Evolutionary conservation across 2,113 vertebrate species (phyloP).

Genomic region (Phyllostomus hastatus): DNA sequence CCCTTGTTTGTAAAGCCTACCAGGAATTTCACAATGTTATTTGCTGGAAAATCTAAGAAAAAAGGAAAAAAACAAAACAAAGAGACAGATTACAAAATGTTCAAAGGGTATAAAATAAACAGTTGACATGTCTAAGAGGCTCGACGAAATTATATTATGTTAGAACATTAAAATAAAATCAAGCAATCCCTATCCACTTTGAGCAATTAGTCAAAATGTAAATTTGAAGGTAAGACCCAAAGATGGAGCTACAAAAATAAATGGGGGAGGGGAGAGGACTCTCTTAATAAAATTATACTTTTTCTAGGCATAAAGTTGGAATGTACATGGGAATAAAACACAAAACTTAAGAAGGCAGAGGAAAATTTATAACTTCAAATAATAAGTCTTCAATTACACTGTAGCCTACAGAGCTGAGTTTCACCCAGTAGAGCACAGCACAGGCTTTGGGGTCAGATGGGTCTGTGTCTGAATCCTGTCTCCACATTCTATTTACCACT

Average conservation of each 20-base stretch:
- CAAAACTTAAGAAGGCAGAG: background rate
- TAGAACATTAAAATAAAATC: background rate
- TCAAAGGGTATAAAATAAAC: background rate
- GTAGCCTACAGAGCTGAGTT: background rate
- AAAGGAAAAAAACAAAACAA: background rate
- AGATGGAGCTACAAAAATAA: background rate
- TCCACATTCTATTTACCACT: background rate
- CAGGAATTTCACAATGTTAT: slow-evolving; percentile 97
- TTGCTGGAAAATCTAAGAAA: slow-evolving; percentile 94
- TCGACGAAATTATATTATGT: background rate
- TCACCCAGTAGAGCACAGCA: background rate
- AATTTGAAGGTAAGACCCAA: background rate
- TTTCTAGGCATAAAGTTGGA: background rate
- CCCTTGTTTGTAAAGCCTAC: slow-evolving; percentile 98
- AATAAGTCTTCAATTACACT: background rate
- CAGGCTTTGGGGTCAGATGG: background rate
- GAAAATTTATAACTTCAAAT: background rate
- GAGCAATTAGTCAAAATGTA: background rate
- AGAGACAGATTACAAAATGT: slow-evolving; percentile 28
- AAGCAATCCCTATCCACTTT: background rate
- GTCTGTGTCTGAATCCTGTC: background rate
- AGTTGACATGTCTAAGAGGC: background rate
- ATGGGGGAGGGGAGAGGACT: background rate
- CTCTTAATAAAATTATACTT: background rate
- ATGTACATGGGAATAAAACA: background rate